Conservation (phyloP, 2,113 vertebrate genomes). For the Perca schrenkii region DNA sequence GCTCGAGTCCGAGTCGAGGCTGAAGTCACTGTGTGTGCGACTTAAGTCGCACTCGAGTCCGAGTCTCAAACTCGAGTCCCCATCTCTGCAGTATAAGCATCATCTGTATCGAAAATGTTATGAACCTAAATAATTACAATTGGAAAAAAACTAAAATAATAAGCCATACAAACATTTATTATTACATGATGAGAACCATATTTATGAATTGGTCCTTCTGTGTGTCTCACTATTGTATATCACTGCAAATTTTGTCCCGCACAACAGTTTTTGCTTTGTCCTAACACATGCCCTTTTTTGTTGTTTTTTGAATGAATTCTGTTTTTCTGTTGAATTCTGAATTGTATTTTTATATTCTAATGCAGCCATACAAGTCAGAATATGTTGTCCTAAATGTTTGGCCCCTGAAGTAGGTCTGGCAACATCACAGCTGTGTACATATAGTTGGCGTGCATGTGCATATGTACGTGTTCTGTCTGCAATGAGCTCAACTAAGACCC, state of each 20-base stretch:
- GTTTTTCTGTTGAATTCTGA: not conserved
- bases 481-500: constrained; percentile 16
- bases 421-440: constrained; percentile 4
- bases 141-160: not conserved
- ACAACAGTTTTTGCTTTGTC: not conserved
- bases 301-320: not conserved
- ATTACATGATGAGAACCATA: not conserved
- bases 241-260: not conserved
- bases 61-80: no score
- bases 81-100: not conserved
- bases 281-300: no score
- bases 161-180: not conserved
- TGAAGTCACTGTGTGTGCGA: no score
- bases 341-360: not conserved
- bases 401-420: constrained; percentile 13
- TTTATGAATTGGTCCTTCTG: not conserved
- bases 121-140: not conserved
- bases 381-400: not conserved
- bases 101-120: not conserved
- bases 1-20: no score
- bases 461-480: constrained; percentile 16
- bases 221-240: not conserved
- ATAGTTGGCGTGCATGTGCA: not conserved
- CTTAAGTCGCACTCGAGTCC: no score
- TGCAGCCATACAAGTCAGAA: not conserved